Evolutionary conservation across 2,888 invertebrate species (phyloP).

Genomic region (Eupithecia centaureata): DNA sequence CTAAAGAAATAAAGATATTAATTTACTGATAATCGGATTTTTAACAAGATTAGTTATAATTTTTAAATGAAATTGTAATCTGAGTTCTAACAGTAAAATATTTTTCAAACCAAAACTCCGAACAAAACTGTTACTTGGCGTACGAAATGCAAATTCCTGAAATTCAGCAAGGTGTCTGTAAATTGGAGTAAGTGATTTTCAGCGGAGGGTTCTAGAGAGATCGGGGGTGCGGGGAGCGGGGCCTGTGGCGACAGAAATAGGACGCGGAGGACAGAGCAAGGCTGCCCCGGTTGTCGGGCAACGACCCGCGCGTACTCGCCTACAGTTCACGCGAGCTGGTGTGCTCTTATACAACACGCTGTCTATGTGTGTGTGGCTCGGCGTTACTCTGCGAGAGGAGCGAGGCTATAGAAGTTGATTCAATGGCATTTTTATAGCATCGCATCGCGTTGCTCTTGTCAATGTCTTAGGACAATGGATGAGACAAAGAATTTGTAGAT

Average conservation of each 20-base stretch:
- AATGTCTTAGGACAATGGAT: not conserved
- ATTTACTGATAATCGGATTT: too few species aligned
- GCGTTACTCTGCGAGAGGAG: conserved; percentile 19
- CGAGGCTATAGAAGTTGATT: conserved; percentile 2
- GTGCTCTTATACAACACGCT: conserved; percentile 46
- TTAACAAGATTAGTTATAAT: too few species aligned
- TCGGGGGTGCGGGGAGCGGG: conserved; percentile 48
- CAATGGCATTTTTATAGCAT: not conserved
- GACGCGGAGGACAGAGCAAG: conserved; percentile 84
- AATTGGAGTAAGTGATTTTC: conserved; percentile 68
- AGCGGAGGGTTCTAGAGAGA: conserved; percentile 61
- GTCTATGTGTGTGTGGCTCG: conserved; percentile 41
- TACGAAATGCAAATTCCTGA: conserved; percentile 39
- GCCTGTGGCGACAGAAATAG: conserved; percentile 81
- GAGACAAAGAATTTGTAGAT: not conserved
- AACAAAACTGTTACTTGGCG: not conserved
- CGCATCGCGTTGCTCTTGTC: not conserved
- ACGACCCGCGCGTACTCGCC: conserved; percentile 65
- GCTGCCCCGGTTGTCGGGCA: conserved; percentile 81
- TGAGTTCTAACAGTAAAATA: not conserved
- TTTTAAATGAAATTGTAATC: too few species aligned
- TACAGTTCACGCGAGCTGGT: conserved; percentile 35
- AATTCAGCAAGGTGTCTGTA: conserved; percentile 44
- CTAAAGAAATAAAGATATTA: too few species aligned
- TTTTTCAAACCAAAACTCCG: not conserved